Evolutionary conservation across 2,888 invertebrate species (phyloP).

Genomic region (Drosophila barbarae): DNA sequence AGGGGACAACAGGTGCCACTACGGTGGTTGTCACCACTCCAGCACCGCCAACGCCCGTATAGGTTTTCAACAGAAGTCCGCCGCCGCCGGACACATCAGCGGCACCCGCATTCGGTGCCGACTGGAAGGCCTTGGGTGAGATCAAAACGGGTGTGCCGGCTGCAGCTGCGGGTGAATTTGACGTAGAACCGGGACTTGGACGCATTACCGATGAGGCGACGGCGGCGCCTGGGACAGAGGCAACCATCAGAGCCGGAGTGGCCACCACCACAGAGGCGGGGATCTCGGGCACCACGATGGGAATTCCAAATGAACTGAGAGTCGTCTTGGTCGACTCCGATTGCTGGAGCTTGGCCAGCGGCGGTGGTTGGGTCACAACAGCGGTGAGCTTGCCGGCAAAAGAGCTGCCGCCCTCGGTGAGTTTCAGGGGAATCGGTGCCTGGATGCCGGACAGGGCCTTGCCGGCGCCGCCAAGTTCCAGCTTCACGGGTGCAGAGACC

Average conservation of each 20-base stretch:
- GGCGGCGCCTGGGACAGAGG: conserved; percentile 48
- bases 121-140: conserved; percentile 19
- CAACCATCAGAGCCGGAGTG: conserved; percentile 37
- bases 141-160: conserved; percentile 9
- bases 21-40: conserved; percentile 20
- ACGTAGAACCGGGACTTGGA: conserved; percentile 49
- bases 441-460: conserved; percentile 48
- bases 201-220: conserved; percentile 52
- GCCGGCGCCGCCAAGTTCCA: conserved; percentile 46
- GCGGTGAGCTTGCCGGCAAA: conserved; percentile 24
- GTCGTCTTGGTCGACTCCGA: not conserved
- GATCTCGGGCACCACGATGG: conserved; percentile 73
- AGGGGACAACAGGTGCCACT: conserved; percentile 4
- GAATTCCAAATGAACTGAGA: conserved; percentile 53
- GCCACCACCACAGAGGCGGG: conserved; percentile 74
- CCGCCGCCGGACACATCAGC: conserved; percentile 13
- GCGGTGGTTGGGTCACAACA: conserved; percentile 26
- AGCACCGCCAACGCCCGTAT: conserved; percentile 7
- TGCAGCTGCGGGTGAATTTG: conserved; percentile 9
- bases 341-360: conserved; percentile 25
- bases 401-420: conserved; percentile 34
- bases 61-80: conserved; percentile 25
- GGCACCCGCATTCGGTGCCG: conserved; percentile 2
- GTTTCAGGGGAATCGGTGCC: conserved; percentile 66
- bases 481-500: conserved; percentile 41